phyloP scores from a whole-genome alignment of 2,888 invertebrate genomes.

The Deroplatys truncata region DNA sequence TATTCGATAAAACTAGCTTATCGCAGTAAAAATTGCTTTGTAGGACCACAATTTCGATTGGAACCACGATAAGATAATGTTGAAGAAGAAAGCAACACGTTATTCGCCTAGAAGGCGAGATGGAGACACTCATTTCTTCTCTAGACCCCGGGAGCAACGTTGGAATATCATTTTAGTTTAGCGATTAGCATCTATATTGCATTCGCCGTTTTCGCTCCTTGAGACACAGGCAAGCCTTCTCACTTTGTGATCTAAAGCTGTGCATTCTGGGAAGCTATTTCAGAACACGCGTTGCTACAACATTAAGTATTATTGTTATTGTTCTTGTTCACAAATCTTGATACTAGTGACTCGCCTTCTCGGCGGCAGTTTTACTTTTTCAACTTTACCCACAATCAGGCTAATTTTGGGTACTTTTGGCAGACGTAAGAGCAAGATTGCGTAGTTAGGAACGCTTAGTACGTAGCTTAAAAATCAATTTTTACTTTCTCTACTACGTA shows the following conservation, averaged over 20 bases:
- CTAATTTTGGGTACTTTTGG: too few relatives aligned
- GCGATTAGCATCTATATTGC: constrained; percentile 15
- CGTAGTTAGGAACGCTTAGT: too few relatives aligned
- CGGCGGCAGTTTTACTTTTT: too few relatives aligned
- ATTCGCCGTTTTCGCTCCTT: neutral
- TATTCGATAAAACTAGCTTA: neutral
- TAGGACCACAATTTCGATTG: neutral
- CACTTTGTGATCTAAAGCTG: neutral
- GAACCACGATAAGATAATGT: neutral
- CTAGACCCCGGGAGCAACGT: neutral
- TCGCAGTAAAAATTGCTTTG: neutral
- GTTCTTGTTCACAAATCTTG: neutral
- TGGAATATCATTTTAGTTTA: constrained; percentile 8
- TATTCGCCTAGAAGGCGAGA: neutral
- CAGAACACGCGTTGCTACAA: neutral
- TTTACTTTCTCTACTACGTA: too few relatives aligned
- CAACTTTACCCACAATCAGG: too few relatives aligned
- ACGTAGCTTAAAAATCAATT: too few relatives aligned
- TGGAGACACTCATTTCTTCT: neutral
- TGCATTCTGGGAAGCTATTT: neutral
- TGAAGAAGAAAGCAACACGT: neutral
- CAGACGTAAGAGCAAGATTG: too few relatives aligned
- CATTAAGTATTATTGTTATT: neutral
- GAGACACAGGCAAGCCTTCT: neutral
- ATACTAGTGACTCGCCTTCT: neutral